A percentile compares a stretch with the other conserved stretches of the same genome.
Evolutionary conservation across 2,113 vertebrate genomes (phyloP).

Genomic region (Smithornis capensis): DNA sequence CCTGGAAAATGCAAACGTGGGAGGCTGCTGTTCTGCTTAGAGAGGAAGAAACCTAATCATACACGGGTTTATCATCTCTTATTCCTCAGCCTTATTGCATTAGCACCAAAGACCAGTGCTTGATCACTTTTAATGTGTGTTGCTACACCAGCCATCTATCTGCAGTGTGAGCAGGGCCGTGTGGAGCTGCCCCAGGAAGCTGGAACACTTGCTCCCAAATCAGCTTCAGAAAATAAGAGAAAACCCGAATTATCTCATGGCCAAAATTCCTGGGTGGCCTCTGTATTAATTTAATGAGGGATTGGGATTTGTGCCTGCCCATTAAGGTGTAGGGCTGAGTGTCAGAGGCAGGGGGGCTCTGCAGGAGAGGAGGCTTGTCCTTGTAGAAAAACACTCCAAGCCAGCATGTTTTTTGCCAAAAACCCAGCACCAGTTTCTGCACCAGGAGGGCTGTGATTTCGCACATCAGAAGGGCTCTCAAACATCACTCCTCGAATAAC

Average conservation of each 20-base stretch:
- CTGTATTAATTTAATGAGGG: not conserved
- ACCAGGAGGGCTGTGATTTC: not conserved
- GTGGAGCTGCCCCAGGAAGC: not conserved
- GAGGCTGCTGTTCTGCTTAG: not conserved
- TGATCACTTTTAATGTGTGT: not conserved
- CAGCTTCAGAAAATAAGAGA: not conserved
- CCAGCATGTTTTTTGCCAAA: not conserved
- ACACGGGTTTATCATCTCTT: not conserved
- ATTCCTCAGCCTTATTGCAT: not conserved
- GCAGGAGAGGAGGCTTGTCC: not conserved
- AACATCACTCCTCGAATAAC: not conserved
- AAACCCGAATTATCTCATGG: not conserved
- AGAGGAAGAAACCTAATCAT: not conserved
- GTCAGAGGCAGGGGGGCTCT: not conserved
- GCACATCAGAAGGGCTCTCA: not conserved
- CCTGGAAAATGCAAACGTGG: not conserved
- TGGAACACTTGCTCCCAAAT: not conserved
- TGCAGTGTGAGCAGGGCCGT: rapidly evolving
- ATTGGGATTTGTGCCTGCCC: not conserved
- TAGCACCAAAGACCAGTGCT: not conserved
- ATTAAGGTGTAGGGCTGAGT: not conserved
- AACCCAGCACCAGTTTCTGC: rapidly evolving
- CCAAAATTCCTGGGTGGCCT: not conserved
- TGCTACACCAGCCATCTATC: not conserved
- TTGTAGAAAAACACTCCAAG: not conserved